Base-by-base conservation (phyloP, 1,140 invertebrate genomes). In the Brachionus paranguensis region DNA sequence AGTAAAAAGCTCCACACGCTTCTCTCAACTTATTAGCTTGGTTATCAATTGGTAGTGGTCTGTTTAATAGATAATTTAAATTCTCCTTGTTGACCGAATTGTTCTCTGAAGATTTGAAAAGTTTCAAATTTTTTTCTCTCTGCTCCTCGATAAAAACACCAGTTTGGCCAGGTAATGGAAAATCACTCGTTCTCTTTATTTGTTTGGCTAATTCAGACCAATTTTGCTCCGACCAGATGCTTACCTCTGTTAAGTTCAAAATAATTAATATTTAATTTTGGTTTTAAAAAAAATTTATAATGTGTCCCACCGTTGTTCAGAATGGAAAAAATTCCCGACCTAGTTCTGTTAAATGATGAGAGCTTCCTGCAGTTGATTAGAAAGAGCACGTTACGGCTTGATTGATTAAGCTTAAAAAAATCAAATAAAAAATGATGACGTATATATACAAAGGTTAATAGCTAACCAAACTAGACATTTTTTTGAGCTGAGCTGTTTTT, bases 141-240 rank as follows among this genome's bases (percentile, higher is more conserved):
- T 47, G 14, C 17, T 50, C 8, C 24, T 81, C 78, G 11, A 81
- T 5, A 17, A 64, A 41, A 29, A 81, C 53, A 17, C 78, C 78
- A 37, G 78, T 81, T 45, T 81, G 78, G 0, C 78, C 78, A 29
- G 78, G 78, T 47, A 81, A 17, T 3, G 78, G 78, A 81, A 81
- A 81, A 41, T 81, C 33, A n/a, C 20, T 60, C 0, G 64, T 24
- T 60, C n/a, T 60, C 12, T 81, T 68, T 33, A 81, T 33, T 37
- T 81, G 78, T 60, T 68, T 60, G n/a, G 78, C 78, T 27, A 81
- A 27, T 60, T 81, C 64, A 11, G 78, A 45, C 78, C 78, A 81
- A 27, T 81, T 81, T 45, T 60, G 64, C 37, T 81, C 78, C 6
- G 78, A 81, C 78, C 78, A 81, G 10, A 81, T 24, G 60, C 43